These are phyloP conservation scores for Rostratula benghalensis DNA, from an alignment of 2,113 vertebrate genomes.

Conservation along the genomic window DNA sequence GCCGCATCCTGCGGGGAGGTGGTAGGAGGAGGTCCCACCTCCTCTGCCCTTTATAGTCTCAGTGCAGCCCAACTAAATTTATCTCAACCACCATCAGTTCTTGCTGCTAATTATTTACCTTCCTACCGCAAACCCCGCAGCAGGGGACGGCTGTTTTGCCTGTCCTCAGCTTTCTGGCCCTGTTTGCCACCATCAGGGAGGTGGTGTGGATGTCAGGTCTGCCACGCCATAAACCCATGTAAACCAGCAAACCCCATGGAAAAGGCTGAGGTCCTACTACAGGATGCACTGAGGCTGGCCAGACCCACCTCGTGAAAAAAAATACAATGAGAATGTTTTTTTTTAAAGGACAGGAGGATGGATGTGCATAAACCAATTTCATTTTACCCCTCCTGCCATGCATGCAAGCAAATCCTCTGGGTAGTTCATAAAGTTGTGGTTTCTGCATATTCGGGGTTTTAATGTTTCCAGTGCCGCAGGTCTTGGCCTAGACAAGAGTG, in stretches of 20 bases:
- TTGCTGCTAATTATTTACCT: neutral
- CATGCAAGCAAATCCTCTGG: neutral
- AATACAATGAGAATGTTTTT: neutral
- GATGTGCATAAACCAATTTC: neutral
- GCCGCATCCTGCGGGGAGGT: neutral
- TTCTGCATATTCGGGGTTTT: neutral
- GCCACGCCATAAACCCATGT: neutral
- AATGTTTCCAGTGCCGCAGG: neutral
- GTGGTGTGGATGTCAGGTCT: neutral
- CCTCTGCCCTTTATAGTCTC: neutral
- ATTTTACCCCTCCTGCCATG: neutral
- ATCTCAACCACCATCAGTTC: neutral
- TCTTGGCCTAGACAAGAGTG: neutral
- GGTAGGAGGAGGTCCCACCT: neutral
- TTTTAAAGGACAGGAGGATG: neutral
- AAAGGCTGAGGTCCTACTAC: neutral
- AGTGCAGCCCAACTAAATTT: neutral
- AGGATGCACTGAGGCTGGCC: neutral
- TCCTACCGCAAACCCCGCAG: neutral
- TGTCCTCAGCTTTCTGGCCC: neutral
- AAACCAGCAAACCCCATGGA: neutral
- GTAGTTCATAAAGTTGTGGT: neutral
- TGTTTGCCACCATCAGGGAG: neutral
- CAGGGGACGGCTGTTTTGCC: neutral
- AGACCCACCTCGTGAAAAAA: neutral